Evolutionary conservation across 1,140 invertebrate species (phyloP).

Genomic region (Drosophila grimshawi): DNA sequence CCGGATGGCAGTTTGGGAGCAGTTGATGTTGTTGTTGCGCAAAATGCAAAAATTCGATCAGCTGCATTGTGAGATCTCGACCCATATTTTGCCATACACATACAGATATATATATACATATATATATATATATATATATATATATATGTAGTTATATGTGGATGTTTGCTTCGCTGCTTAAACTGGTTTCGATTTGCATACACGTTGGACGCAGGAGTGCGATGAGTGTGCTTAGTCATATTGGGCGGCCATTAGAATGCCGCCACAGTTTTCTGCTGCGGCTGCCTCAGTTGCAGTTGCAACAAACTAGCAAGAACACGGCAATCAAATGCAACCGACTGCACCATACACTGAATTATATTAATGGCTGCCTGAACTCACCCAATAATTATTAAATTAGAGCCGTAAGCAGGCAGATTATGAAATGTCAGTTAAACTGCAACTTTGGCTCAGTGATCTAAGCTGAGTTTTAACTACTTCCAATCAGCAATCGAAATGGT

Average conservation of each 20-base stretch:
- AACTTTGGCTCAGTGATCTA: too few relatives aligned
- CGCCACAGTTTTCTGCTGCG: conserved; percentile 1
- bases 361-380: not conserved
- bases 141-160: too few relatives aligned
- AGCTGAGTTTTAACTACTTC: too few relatives aligned
- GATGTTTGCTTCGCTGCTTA: conserved; percentile 54
- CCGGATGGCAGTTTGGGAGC: conserved; percentile 68
- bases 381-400: too few relatives aligned
- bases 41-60: conserved; percentile 84
- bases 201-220: conserved; percentile 79
- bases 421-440: too few relatives aligned
- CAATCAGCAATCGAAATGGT: too few relatives aligned
- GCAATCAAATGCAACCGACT: not conserved
- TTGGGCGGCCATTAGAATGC: conserved; percentile 84
- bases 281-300: conserved; percentile 19
- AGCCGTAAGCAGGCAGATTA: too few relatives aligned
- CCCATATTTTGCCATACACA: conserved; percentile 81
- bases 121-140: not conserved
- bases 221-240: conserved; percentile 84
- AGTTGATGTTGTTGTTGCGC: conserved; percentile 70
- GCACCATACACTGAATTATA: not conserved
- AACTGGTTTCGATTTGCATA: conserved; percentile 84
- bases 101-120: not conserved
- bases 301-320: not conserved
- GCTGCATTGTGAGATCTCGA: conserved; percentile 83